A percentile compares a stretch with the other conserved stretches of the same genome.
Conservation (phyloP, 2,797 vertebrate genomes). For the Euthynnus affinis region DNA sequence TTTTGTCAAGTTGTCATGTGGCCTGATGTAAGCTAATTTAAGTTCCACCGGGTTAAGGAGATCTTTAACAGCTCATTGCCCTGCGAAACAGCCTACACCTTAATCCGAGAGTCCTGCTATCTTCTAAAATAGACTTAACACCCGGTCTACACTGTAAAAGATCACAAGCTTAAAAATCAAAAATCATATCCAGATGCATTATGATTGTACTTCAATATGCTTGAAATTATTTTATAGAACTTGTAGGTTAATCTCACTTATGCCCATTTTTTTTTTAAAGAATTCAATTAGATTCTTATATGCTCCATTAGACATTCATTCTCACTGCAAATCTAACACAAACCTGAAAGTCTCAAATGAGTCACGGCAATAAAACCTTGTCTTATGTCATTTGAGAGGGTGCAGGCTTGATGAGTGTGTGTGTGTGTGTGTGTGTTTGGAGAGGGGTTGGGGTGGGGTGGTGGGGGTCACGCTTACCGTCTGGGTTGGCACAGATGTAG, state of each 20-base stretch:
- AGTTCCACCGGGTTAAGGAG: constrained; percentile 4
- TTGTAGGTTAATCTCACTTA: neutral
- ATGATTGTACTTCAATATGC: neutral
- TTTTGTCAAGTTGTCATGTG: constrained; percentile 5
- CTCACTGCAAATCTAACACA: neutral
- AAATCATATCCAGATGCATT: neutral
- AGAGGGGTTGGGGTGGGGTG: neutral
- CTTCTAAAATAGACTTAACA: neutral
- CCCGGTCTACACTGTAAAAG: neutral
- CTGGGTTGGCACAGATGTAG: constrained; percentile 96
- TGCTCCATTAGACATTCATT: neutral
- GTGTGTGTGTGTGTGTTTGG: neutral
- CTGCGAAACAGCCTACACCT: neutral
- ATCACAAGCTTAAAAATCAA: neutral
- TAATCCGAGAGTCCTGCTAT: neutral
- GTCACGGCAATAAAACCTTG: neutral
- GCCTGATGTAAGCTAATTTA: neutral
- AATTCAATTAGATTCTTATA: neutral
- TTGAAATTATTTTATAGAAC: neutral
- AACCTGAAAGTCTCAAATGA: constrained; percentile 3
- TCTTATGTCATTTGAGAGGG: constrained; percentile 8
- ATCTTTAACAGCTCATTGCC: neutral
- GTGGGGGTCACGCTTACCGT: constrained; percentile 85
- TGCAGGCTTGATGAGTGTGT: neutral
- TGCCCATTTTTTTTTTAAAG: neutral